Evolutionary conservation across 2,888 invertebrate genomes (phyloP), one percentile per base, ranked within the genome.

Genomic region (Cerceris ruficornis): DNA sequence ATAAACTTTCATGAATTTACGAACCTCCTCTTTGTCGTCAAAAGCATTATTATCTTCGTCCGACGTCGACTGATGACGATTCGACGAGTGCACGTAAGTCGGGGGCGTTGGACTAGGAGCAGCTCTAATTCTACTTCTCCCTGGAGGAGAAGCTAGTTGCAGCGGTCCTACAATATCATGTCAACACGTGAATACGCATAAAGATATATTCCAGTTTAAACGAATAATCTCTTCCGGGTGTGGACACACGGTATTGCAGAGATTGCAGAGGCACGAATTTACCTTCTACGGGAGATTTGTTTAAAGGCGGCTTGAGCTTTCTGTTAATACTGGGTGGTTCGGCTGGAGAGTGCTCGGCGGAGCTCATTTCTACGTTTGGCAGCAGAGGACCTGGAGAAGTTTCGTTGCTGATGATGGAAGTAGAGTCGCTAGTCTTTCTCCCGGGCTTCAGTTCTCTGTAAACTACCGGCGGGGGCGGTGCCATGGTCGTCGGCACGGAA

Each of bases 281-380:
- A 91, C 91, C 91, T 69, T 92, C 92, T 42, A 86, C 75, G 39
- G 90, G 87, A 50, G 90, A 86, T 69, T 90, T 91, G 64, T 86
- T 89, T 41, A 91, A 84, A 11, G 88, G 83, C 66, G 98, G 98
- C 92, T 98, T 98, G 52, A 97, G 93, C 57, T 95, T 96, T 65
- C 98, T 94, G 90, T 98, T 96, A 41, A 98, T 97, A 49, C 94
- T 95, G 13, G 97, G 97, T 55, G 97, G 96, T 74, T 95, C 90
- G 7, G 91, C 90, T 13, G 92, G 91, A 69, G 88, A 90, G 80
- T 90, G 91, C 74, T 91, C 92, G 8, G 88, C 86, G 17, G 90
- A 89, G 77, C 90, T 92, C n/a, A 85, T 73, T 61, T 92, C 91
- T 15, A 87, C 79, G 17, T 80, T 71, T 5, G 87, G 65, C 62